These are phyloP conservation scores for Macrostomum lignano DNA, from an alignment of 1,140 invertebrate species.

Conservation along the genomic window DNA sequence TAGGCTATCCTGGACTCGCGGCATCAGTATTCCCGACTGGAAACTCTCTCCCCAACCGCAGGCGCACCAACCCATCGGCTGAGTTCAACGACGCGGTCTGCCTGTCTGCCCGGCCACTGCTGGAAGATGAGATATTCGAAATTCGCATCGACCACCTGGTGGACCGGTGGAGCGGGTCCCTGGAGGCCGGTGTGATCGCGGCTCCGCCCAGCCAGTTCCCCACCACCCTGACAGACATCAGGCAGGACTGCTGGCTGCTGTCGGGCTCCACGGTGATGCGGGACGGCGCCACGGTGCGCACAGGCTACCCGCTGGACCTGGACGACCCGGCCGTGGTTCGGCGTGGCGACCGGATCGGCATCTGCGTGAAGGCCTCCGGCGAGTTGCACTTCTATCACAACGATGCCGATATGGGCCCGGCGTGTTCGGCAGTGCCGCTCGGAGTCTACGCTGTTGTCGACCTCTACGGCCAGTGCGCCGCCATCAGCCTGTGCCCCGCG, in stretches of 20 bases:
- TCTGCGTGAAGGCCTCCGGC: conserved; percentile 54
- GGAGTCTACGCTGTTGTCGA: conserved; percentile 71
- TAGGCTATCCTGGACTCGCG: no score
- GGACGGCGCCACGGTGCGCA: conserved; percentile 48
- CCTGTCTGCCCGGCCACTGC: conserved; percentile 52
- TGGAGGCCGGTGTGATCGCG: conserved; percentile 41
- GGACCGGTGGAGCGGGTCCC: conserved; percentile 59
- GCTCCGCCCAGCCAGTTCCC: conserved; percentile 34
- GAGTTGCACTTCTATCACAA: conserved; percentile 63
- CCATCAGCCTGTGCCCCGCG: no score
- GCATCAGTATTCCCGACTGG: no score
- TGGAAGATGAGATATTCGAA: conserved; percentile 68
- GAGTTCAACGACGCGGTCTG: conserved; percentile 81
- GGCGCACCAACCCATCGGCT: conserved; percentile 48
- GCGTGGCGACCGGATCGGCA: conserved; percentile 46
- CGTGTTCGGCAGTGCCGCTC: conserved; percentile 46
- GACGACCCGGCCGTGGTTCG: conserved; percentile 43
- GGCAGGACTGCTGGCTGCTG: conserved; percentile 64
- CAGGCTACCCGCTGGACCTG: conserved; percentile 51
- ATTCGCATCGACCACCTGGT: conserved; percentile 65
- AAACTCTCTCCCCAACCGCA: no score
- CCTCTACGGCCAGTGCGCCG: conserved; percentile 67
- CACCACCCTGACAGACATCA: conserved; percentile 62
- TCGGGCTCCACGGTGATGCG: conserved; percentile 38
- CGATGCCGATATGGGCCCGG: conserved; percentile 57